Evolutionary conservation across 2,888 invertebrate species (phyloP), one percentile per base, ranked within the genome.

Genomic region (Plemyria rubiginata): DNA sequence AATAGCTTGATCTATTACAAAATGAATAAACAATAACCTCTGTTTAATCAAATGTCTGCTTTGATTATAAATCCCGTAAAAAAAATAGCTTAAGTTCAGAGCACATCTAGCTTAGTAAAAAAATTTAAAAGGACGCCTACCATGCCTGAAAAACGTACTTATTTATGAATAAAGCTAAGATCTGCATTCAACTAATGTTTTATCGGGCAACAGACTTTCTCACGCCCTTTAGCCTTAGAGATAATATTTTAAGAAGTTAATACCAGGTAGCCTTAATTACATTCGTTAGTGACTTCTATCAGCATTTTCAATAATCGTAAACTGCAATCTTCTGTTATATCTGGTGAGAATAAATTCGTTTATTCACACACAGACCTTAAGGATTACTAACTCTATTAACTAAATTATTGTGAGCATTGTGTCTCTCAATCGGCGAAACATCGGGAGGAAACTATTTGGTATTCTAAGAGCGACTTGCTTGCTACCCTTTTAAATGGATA

Each of bases 281-380:
- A 78, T 80, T 83, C 77, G 78, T 79, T 82, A 80, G 72, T 61
- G 65, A 62, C 73, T 79, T 82, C 84, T 85, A 85, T 85, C 84
- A 81, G 82, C 70, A 73, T 80, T 76, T 74, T 76, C 86, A 74
- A 88, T 86, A 86, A 89, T 87, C 89, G 87, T 90, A 90, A 89
- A 90, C 77, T 82, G 80, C 82, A 88, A 88, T 87, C 83, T 84
- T 79, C 81, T 75, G 79, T 84, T 80, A 68, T 70, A 71, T 70
- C 70, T 65, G 40, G 63, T 67, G 77, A 70, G 80, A 80, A 82
- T 86, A 86, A 82, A 86, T 85, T 80, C 77, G 77, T 77, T 77
- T 77, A 60, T 70, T 63, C 72, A 87, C 86, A 87, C 76, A 86
- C 83, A 60, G 83, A 16, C 62, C 11, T 60, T 8, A 48, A 70